Evolutionary conservation across 2,888 invertebrate species (phyloP), one percentile per base, ranked within the genome.

Genomic region (Poecilus cupreus): DNA sequence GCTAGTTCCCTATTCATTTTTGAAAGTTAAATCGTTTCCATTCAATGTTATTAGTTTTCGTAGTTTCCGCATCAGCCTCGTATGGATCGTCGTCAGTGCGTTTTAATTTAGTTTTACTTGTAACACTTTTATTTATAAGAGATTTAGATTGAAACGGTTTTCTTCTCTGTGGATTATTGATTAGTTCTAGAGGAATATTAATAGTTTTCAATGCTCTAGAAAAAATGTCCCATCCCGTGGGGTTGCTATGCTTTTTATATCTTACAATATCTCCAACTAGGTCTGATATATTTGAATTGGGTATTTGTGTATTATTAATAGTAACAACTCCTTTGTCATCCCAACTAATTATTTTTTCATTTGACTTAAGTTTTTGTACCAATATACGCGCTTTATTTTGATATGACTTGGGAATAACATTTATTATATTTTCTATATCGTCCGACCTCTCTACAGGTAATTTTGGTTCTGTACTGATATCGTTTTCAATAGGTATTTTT

Each of bases 1-100:
- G 49, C 13, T 37, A 81, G n/a, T 20, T 11, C 39, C 4, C 11
- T 75, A 54, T 81, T 81, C 76, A 75, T 81, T 1, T 13, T 32
- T 75, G 26, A 51, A 57, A 20, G 24, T 16, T 24, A 46, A 74
- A 74, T 2, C 20, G 32, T 70, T 1, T 18, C 70, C 70, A 70
- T 11, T 57, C 6, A 24, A 57, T 1, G 11, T 72, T 72, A 10
- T 72, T 37, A 13, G 32, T 32, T 8, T 72, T 72, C 18, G n/a
- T 43, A 18, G 4, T 72, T 72, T 37, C 43, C 10, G 3, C n/a
- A 11, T 39, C 43, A 18, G 20, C 18, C 57, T 20, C 4, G 16
- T 64, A 1, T 64, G 24, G 24, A 22, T 64, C 10, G 4, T 26
- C 16, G 13, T 64, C 5, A 32, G 8, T 16, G 1, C 24, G 32